A percentile compares a stretch with the other conserved stretches of the same genome.
Evolutionary conservation across 2,888 invertebrate genomes (phyloP).

Genomic region (Andrena flavipes): DNA sequence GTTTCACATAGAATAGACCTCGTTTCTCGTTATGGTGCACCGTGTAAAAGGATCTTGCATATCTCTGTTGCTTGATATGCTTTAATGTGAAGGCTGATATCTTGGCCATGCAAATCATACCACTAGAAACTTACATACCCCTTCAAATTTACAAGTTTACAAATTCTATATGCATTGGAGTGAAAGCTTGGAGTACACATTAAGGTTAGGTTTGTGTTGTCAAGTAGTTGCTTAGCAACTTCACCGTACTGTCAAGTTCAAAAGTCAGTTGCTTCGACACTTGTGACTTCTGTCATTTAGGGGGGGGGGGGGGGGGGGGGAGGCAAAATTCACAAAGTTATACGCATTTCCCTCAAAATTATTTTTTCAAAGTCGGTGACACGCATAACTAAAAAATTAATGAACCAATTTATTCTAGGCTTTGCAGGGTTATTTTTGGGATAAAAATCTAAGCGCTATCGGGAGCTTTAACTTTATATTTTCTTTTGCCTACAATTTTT

Average conservation of each 20-base stretch:
- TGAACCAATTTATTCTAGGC: too few species aligned
- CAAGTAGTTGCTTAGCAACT: constrained; percentile 56
- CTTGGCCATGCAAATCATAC: constrained; percentile 51
- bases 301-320: too few species aligned
- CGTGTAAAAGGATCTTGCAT: constrained; percentile 57
- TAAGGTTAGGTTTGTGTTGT: constrained; percentile 52
- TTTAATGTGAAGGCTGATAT: constrained; percentile 49
- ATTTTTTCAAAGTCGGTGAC: too few species aligned
- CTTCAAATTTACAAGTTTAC: background rate
- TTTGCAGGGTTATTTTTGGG: too few species aligned
- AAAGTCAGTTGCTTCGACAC: background rate
- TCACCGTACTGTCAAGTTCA: background rate
- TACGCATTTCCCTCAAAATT: too few species aligned
- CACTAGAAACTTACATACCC: constrained; percentile 31
- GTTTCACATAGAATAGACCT: constrained; percentile 74
- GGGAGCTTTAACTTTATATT: too few species aligned
- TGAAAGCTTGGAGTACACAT: background rate
- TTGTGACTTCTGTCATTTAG: background rate
- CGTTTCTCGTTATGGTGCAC: constrained; percentile 71
- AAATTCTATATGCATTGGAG: background rate
- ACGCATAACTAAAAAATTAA: too few species aligned
- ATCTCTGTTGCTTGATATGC: constrained; percentile 52
- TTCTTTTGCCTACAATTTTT: too few species aligned
- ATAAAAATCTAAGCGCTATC: too few species aligned
- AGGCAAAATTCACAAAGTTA: too few species aligned